Conservation (phyloP, 1,140 invertebrate genomes). For the Leguminivora glycinivorella region DNA sequence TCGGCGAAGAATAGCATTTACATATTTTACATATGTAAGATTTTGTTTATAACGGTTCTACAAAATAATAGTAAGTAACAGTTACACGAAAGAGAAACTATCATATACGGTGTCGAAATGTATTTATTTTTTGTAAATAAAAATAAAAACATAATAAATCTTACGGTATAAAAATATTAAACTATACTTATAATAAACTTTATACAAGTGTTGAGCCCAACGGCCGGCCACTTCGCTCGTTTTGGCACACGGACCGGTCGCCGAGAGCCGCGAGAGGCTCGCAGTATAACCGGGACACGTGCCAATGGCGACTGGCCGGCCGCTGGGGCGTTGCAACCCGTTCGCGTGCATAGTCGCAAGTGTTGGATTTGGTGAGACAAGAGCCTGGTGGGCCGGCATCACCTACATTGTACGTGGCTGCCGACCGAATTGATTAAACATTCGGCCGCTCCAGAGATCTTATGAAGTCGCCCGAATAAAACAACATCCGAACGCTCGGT, state of each 20-base stretch:
- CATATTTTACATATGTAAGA: background rate
- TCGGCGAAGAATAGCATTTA: background rate
- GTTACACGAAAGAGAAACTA: background rate
- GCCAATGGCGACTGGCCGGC: conserved; percentile 57
- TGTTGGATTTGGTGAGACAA: conserved; percentile 53
- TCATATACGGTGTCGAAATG: conserved; percentile 73
- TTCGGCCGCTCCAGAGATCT: conserved; percentile 52
- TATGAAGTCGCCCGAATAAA: conserved; percentile 54
- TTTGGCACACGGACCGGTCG: conserved; percentile 34
- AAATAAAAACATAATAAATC: conserved; percentile 60
- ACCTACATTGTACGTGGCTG: conserved; percentile 74
- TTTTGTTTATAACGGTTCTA: background rate
- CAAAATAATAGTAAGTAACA: background rate
- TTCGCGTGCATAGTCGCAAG: conserved; percentile 75
- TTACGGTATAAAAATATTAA: conserved; percentile 58
- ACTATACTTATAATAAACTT: conserved; percentile 73
- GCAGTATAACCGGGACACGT: conserved; percentile 37
- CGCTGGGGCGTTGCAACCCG: conserved; percentile 57
- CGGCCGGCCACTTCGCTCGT: conserved; percentile 64
- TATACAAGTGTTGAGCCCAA: conserved; percentile 71
- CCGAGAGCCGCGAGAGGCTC: conserved; percentile 35
- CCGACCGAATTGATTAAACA: conserved; percentile 56
- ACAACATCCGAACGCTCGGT: conserved; percentile 17
- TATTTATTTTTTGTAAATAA: conserved; percentile 75
- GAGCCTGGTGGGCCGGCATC: conserved; percentile 49